These are phyloP conservation scores for Cataglyphis cursor DNA, from an alignment of 2,888 invertebrate species.

Conservation along the genomic window DNA sequence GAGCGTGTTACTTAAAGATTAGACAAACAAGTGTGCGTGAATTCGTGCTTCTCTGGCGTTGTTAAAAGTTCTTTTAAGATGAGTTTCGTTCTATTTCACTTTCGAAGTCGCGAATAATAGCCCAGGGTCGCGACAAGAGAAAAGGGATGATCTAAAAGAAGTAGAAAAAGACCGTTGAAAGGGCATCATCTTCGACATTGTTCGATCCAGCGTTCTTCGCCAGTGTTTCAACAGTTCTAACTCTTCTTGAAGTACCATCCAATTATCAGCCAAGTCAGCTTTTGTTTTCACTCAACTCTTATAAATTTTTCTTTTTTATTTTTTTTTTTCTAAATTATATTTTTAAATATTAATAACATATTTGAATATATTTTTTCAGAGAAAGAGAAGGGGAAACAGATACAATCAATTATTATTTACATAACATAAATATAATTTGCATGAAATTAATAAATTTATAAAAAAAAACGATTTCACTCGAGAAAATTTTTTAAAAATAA, in stretches of 20 bases:
- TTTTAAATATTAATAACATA: background rate
- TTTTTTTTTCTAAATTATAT: background rate
- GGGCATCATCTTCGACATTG: constrained; percentile 64
- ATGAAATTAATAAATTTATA: background rate
- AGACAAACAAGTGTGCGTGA: constrained; percentile 62
- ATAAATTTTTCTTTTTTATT: background rate
- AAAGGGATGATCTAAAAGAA: constrained; percentile 5
- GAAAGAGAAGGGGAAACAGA: background rate
- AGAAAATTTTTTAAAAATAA: background rate
- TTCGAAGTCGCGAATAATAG: constrained; percentile 74
- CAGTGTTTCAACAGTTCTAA: constrained; percentile 71
- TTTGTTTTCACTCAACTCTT: constrained; percentile 34
- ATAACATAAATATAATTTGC: background rate
- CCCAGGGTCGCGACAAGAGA: constrained; percentile 44
- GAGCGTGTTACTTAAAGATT: constrained; percentile 42
- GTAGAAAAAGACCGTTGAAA: constrained; percentile 3
- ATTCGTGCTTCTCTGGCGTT: constrained; percentile 78
- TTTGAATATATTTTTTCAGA: constrained; percentile 6
- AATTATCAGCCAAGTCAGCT: constrained; percentile 71
- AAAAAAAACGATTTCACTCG: background rate
- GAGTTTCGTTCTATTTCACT: constrained; percentile 72
- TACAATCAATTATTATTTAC: background rate
- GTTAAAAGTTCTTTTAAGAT: constrained; percentile 75
- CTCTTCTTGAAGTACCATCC: constrained; percentile 66
- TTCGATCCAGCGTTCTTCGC: constrained; percentile 5